A percentile compares a stretch with the other conserved stretches of the same genome.
phyloP scores from a whole-genome alignment of 2,888 invertebrate species.

The Erynnis tages region DNA sequence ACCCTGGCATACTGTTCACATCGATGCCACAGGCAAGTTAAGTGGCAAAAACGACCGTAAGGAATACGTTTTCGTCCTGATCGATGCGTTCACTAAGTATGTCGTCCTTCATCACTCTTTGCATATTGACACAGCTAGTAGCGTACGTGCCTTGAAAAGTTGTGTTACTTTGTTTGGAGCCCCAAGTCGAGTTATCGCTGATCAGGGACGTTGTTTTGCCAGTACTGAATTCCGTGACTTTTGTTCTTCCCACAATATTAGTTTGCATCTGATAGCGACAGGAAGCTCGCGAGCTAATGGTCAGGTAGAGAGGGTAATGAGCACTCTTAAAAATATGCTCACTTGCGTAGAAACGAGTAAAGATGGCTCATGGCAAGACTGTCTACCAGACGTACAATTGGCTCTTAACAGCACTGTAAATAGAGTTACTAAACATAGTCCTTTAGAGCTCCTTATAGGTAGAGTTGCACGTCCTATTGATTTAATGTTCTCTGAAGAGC shows the following conservation, averaged over 20 bases:
- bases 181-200: conserved; percentile 29
- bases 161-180: conserved; percentile 29
- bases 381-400: not conserved
- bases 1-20: conserved; percentile 40
- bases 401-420: not conserved
- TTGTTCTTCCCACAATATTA: conserved; percentile 29
- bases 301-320: conserved; percentile 36
- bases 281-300: conserved; percentile 35
- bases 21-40: conserved; percentile 29
- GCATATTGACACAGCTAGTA: conserved; percentile 33
- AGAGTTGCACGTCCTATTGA: not conserved
- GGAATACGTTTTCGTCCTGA: conserved; percentile 36
- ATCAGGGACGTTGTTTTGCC: conserved; percentile 35
- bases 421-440: not conserved
- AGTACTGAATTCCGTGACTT: conserved; percentile 32
- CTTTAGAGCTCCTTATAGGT: not conserved
- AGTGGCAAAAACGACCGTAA: too few relatives aligned
- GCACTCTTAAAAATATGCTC: conserved; percentile 31
- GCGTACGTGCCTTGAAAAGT: conserved; percentile 23
- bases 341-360: conserved; percentile 35
- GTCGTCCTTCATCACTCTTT: conserved; percentile 31
- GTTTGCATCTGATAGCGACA: conserved; percentile 35
- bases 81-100: conserved; percentile 38
- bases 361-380: conserved; percentile 39
- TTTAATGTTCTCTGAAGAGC: not conserved